Percentiles rank a stretch among this genome's conserved stretches.
These are phyloP conservation scores for Octonoba sinensis DNA, from an alignment of 2,888 invertebrate species.

Conservation along the genomic window DNA sequence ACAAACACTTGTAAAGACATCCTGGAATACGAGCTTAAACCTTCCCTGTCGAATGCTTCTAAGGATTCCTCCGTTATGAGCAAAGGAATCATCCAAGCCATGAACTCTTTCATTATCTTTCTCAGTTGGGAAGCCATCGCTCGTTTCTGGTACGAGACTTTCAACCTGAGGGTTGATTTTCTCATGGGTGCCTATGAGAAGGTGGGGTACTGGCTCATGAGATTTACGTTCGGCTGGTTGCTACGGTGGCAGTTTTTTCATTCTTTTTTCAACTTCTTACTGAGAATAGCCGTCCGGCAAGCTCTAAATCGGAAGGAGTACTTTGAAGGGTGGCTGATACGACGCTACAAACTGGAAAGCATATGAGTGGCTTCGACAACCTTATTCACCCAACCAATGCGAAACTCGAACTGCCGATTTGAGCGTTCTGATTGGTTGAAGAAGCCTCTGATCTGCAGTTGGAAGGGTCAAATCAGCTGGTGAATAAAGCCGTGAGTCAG, in stretches of 20 bases:
- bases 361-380: slow-evolving; percentile 19
- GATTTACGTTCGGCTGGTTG: slow-evolving; percentile 53
- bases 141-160: slow-evolving; percentile 61
- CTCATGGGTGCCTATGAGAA: slow-evolving; percentile 39
- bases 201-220: slow-evolving; percentile 61
- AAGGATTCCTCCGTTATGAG: slow-evolving; percentile 62
- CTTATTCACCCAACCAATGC: no score
- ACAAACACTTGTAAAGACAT: slow-evolving; percentile 49
- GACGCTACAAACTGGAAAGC: slow-evolving; percentile 33
- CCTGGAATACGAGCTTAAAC: slow-evolving; percentile 57
- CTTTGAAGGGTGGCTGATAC: slow-evolving; percentile 47
- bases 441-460: no score
- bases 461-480: no score
- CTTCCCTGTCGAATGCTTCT: slow-evolving; percentile 38
- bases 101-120: slow-evolving; percentile 63
- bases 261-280: slow-evolving; percentile 56
- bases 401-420: no score
- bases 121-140: slow-evolving; percentile 64
- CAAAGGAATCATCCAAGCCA: slow-evolving; percentile 60
- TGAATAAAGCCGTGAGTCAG: no score
- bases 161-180: slow-evolving; percentile 48
- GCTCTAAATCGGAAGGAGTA: slow-evolving; percentile 51
- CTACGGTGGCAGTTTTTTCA: slow-evolving; percentile 40
- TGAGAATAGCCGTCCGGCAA: slow-evolving; percentile 48
- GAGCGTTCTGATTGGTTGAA: no score